phyloP scores from a whole-genome alignment of 1,140 invertebrate species.

The silkworm (Bombyx mori) region ASM3026992v2 NC_085107.1:7917501-7918000 shows the following conservation, averaged over 20 bases:
- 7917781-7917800: not conserved
- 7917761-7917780: not conserved
- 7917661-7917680: no score
- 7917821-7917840: not conserved
- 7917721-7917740: not conserved
- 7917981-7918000: constrained; percentile 34
- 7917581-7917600: no score
- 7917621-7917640: no score
- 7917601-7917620: no score
- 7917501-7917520: no score
- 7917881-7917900: constrained; percentile 32
- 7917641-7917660: no score
- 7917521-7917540: no score
- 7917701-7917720: no score
- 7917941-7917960: constrained; percentile 42
- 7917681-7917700: no score
- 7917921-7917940: constrained; percentile 64
- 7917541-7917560: no score
- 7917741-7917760: constrained; percentile 2
- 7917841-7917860: constrained; percentile 7
- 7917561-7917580: no score
- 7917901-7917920: constrained; percentile 55
- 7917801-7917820: not conserved
- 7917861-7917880: constrained; percentile 29
- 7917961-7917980: constrained; percentile 52